Conservation (phyloP, 2,797 vertebrate species). For the Protosalanx chinensis region DNA sequence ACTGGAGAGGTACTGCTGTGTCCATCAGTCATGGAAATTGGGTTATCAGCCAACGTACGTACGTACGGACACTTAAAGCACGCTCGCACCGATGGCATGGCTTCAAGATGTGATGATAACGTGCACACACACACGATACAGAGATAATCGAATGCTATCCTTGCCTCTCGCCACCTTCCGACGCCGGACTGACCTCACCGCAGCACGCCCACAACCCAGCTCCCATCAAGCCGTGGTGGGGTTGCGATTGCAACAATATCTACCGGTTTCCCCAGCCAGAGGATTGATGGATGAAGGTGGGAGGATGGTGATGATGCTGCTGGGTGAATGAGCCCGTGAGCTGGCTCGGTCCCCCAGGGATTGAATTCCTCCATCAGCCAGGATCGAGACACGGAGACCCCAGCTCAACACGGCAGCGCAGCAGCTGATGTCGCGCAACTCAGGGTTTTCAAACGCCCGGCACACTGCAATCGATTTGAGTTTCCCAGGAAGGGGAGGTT, state of each 20-base stretch:
- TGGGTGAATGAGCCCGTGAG: background rate
- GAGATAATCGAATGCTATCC: background rate
- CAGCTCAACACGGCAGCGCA: background rate
- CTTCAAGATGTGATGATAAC: conserved; percentile 27
- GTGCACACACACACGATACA: conserved; percentile 3
- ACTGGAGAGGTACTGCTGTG: background rate
- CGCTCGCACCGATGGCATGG: conserved; percentile 12
- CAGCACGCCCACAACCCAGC: conserved; percentile 8
- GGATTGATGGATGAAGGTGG: background rate
- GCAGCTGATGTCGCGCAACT: background rate
- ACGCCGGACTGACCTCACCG: background rate
- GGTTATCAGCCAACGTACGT: background rate
- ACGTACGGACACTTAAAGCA: background rate
- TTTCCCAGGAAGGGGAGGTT: conserved; percentile 13
- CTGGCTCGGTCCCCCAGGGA: background rate
- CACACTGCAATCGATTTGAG: conserved; percentile 7
- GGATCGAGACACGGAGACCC: conserved; percentile 11
- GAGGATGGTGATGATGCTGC: conserved; percentile 1
- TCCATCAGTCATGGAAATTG: background rate
- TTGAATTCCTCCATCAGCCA: conserved; percentile 12
- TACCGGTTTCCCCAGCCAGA: background rate
- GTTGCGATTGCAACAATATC: background rate
- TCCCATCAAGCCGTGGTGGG: background rate
- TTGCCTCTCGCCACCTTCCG: background rate
- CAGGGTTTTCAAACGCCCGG: background rate